Evolutionary conservation across 2,888 invertebrate genomes (phyloP), one percentile per base, ranked within the genome.

Genomic region (Hylaea fasciaria): DNA sequence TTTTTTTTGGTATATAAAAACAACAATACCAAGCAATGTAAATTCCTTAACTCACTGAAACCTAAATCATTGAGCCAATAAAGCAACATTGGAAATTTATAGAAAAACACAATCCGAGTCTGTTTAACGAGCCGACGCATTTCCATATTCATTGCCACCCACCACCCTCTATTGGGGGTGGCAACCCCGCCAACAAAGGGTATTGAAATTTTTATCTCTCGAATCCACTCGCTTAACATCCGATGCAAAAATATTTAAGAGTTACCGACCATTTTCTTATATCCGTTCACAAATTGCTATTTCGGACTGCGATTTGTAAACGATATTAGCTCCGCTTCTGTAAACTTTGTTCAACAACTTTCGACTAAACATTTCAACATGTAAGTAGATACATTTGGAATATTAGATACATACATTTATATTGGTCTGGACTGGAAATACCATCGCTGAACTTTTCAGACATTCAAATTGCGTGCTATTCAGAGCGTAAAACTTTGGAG

Each of bases 181-280:
- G 46, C 49, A 55, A 73, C 76, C 45, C 16, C 2, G 44, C 41
- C 49, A 55, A 73, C 76, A 72, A 74, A 64, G 68, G 52, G 62
- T 73, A 77, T 76, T 77, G 76, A 77, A 77, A 72, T 68, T 77
- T 77, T 74, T 73, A 78, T 78, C 71, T 69, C 65, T 32, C 53
- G 53, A 56, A 68, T 71, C 55, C 74, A 67, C 68, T 69, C 54
- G 65, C 61, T 70, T 72, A 66, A 71, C 70, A 70, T 64, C 64
- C 52, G 29, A 64, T 52, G 43, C 43, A 52, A 55, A 57, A 57
- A 61, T 62, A 63, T 57, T 57, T 60, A 64, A 66, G 59, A 60
- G 57, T 48, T 62, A 45, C 66, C 29, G 51, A 52, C 43, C 40
- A 57, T 57, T 62, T 55, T 48, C 48, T 49, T 44, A 53, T 55